Percentiles rank a stretch among this genome's conserved stretches.
These are phyloP conservation scores for Heliopora coerulea DNA, from an alignment of 92 coral and sea anemone species.

Conservation along the genomic window DNA sequence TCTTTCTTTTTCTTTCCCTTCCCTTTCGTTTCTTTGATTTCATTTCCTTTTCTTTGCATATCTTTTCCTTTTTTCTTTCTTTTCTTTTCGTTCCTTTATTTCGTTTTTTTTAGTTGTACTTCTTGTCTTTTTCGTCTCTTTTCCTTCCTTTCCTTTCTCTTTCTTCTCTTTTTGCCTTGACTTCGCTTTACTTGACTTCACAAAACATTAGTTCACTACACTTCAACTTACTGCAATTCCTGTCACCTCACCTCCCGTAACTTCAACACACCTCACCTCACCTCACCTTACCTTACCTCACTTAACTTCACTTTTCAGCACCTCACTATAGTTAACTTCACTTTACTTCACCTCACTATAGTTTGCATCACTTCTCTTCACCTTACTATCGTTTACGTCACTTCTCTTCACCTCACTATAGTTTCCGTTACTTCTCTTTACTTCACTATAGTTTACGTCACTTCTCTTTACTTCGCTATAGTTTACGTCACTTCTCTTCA, in stretches of 20 bases:
- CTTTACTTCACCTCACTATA: too few relatives aligned
- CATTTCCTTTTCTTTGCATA: too few relatives aligned
- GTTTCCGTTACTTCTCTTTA: neutral
- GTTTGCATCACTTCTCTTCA: slow-evolving; percentile 18
- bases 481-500: slow-evolving; percentile 10
- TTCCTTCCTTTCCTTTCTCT: neutral
- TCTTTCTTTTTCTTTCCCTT: too few relatives aligned
- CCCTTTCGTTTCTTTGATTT: too few relatives aligned
- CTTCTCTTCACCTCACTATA: slow-evolving; percentile 29
- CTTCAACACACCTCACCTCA: too few relatives aligned
- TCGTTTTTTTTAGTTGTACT: neutral
- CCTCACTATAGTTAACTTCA: too few relatives aligned
- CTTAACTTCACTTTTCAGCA: too few relatives aligned
- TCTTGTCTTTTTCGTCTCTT: neutral
- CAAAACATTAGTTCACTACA: neutral
- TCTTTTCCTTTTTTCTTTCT: too few relatives aligned
- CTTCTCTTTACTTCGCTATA: slow-evolving; percentile 4
- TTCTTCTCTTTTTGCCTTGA: neutral
- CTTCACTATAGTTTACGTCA: slow-evolving; percentile 12
- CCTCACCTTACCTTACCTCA: too few relatives aligned
- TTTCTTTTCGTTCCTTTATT: too few relatives aligned
- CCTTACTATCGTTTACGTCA: neutral
- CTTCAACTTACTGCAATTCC: too few relatives aligned
- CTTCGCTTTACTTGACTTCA: slow-evolving; percentile 1
- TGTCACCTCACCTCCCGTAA: too few relatives aligned